Conservation (phyloP, 2,888 invertebrate species). For the Deilephila elpenor region DNA sequence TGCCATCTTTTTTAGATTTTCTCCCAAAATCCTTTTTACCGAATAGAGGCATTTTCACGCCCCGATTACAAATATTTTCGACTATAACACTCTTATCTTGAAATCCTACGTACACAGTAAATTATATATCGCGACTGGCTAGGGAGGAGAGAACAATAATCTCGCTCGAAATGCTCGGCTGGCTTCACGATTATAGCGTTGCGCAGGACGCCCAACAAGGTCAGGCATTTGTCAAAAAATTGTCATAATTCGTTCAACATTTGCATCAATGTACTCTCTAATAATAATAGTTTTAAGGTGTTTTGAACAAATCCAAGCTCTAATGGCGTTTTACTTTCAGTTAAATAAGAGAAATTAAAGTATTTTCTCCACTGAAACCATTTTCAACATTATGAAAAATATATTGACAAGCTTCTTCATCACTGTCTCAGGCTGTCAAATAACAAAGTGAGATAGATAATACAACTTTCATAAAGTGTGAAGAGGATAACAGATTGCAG, state of each 20-base stretch:
- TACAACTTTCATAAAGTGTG: background rate
- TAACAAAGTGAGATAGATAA: slow-evolving; percentile 2
- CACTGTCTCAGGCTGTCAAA: background rate
- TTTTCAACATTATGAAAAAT: background rate
- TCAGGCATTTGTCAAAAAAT: slow-evolving; percentile 70
- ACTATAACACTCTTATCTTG: slow-evolving; percentile 61
- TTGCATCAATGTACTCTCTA: background rate
- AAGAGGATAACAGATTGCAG: background rate
- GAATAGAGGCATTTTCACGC: slow-evolving; percentile 93
- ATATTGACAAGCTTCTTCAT: background rate
- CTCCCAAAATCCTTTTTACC: slow-evolving; percentile 95
- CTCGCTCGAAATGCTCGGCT: slow-evolving; percentile 51
- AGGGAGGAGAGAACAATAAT: slow-evolving; percentile 58
- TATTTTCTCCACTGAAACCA: background rate
- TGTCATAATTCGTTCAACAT: slow-evolving; percentile 53
- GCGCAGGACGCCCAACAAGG: slow-evolving; percentile 53
- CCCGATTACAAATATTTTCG: slow-evolving; percentile 62
- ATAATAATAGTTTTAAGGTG: background rate
- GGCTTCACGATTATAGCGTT: slow-evolving; percentile 60
- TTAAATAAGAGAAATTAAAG: background rate
- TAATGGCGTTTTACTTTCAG: too few species aligned
- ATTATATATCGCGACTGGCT: slow-evolving; percentile 58
- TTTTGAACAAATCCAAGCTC: too few species aligned
- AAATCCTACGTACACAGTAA: slow-evolving; percentile 66
- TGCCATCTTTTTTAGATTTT: slow-evolving; percentile 92